Percentiles rank a stretch among this genome's conserved stretches.
These are phyloP conservation scores for Sapayoa aenigma DNA, from an alignment of 2,113 vertebrate species.

Conservation along the genomic window DNA sequence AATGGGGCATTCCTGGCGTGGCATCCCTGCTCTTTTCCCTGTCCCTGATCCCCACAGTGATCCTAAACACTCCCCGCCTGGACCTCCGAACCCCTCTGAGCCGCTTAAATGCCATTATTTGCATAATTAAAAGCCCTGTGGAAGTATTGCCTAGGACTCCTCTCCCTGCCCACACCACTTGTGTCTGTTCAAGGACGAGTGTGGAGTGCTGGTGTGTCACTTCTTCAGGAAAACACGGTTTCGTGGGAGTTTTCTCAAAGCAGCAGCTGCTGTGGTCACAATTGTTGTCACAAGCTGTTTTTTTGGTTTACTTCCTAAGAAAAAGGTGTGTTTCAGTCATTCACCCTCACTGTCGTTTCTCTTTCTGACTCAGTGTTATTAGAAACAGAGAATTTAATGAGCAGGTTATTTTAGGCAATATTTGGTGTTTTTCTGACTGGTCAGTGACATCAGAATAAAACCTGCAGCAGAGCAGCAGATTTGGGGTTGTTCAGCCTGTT, in stretches of 20 bases:
- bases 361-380: background rate
- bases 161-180: background rate
- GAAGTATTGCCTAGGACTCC: background rate
- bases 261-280: background rate
- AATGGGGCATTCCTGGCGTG: background rate
- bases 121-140: background rate
- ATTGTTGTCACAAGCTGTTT: background rate
- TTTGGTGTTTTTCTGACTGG: background rate
- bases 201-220: background rate
- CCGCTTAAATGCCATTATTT: background rate
- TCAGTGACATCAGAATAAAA: background rate
- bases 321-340: background rate
- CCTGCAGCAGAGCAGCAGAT: background rate
- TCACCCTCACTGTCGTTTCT: background rate
- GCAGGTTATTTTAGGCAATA: background rate
- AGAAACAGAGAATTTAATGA: background rate
- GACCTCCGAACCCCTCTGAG: fast-evolving
- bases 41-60: background rate
- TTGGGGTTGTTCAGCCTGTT: background rate
- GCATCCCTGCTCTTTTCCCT: background rate
- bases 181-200: background rate
- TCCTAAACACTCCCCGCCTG: background rate
- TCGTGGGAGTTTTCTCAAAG: fast-evolving
- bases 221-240: background rate
- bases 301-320: background rate